phyloP scores from a whole-genome alignment of 2,888 invertebrate genomes.

The Acanthacorydalis orientalis region DNA sequence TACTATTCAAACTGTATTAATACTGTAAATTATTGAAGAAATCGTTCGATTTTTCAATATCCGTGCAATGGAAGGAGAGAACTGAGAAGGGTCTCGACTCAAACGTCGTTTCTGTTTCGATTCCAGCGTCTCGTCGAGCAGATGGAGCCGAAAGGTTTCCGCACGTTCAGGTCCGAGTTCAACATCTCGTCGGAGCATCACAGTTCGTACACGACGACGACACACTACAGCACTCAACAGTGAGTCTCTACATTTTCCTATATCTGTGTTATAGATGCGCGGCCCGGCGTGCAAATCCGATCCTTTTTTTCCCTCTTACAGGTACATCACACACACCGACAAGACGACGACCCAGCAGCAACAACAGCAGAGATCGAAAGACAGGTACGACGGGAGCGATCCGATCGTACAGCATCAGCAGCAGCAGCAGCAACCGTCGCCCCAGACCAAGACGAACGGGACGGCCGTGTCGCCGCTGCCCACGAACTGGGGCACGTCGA shows the following conservation, averaged over 20 bases:
- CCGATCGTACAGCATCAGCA: conserved; percentile 33
- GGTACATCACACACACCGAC: neutral
- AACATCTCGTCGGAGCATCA: conserved; percentile 49
- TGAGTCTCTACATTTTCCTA: too few relatives aligned
- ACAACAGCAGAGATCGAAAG: conserved; percentile 2
- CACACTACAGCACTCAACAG: conserved; percentile 49
- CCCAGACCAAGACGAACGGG: conserved; percentile 21
- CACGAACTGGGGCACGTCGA: conserved; percentile 33
- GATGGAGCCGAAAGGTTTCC: conserved; percentile 51
- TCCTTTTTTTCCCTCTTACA: too few relatives aligned
- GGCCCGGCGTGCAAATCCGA: too few relatives aligned
- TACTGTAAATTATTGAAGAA: too few relatives aligned
- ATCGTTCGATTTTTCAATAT: too few relatives aligned
- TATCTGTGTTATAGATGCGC: too few relatives aligned
- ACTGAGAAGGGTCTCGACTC: too few relatives aligned
- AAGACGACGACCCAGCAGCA: conserved; percentile 16
- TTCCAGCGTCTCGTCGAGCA: conserved; percentile 49
- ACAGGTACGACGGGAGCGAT: conserved; percentile 28
- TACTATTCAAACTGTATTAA: too few relatives aligned
- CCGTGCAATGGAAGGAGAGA: too few relatives aligned
- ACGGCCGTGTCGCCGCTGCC: conserved; percentile 9
- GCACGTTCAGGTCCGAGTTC: conserved; percentile 71
- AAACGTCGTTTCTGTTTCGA: too few relatives aligned
- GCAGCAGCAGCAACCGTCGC: conserved; percentile 27
- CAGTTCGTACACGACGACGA: conserved; percentile 40